Base-by-base conservation (phyloP, 1,140 invertebrate genomes). In the Drosophila malerkotliana region DNA sequence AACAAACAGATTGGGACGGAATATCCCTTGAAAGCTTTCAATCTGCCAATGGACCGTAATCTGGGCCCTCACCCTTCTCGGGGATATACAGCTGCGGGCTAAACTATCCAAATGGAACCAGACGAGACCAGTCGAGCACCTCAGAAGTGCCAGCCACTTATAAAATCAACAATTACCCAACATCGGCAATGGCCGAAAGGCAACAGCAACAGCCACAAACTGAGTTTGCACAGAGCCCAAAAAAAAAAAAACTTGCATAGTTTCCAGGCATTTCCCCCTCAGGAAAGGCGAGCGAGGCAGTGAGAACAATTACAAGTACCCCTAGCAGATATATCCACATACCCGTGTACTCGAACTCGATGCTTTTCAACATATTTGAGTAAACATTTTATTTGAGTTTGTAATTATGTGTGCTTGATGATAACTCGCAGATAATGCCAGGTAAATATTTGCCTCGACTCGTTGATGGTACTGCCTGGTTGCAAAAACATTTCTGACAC, bases 311-410 rank as follows among this genome's bases (percentile, higher is more conserved):
- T 67, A 79, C 77, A 83, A 67, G 28, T 66, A 72, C 72, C 54
- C 44, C 12, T 44, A 49, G 57, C 64, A 47, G 75, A 66, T 47
- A 61, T 55, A 71, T 30, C 51, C 48, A 72, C 56, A 64, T 44
- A 28, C 26, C 6, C 26, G 26, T 28, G 4, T 26, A 30, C 21
- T 28, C 26, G 26, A 6, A 28, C 30, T 30, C 52, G 54, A 53
- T 63, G 64, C 51, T 64, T 81, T 88, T 79, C 82, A 73, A 72
- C 78, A 88, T 88, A 85, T 81, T 81, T 79, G 72, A 63, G 84
- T 83, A 88, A 88, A 88, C 81, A 88, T 79, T 83, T 69, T 79
- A 71, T 88, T 88, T 88, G 83, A 60, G 79, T 79, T 89, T 83
- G 84, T 88, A 88, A 88, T 83, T 88, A 88, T 79, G 79, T 85